These are phyloP conservation scores for Neotoxoptera formosana DNA, from an alignment of 1,140 invertebrate species.

Conservation along the genomic window DNA sequence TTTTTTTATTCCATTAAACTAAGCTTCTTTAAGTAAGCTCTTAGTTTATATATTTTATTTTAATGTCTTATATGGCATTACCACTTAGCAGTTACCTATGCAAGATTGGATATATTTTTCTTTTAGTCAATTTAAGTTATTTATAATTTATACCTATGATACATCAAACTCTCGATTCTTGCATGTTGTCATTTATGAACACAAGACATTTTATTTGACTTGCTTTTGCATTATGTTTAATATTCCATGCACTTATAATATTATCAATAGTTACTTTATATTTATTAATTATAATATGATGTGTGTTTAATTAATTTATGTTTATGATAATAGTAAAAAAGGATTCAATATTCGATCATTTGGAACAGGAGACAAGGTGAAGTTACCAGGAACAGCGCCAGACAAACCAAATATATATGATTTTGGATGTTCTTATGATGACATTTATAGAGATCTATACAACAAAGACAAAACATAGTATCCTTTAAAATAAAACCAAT, in stretches of 20 bases:
- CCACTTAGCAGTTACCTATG: not conserved
- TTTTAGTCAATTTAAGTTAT: not conserved
- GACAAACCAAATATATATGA: conserved; percentile 98
- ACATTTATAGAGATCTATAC: conserved; percentile 95
- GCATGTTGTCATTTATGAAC: too few relatives aligned
- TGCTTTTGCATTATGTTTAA: not conserved
- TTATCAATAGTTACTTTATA: not conserved
- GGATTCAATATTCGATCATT: conserved; percentile 96
- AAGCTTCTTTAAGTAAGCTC: too few relatives aligned
- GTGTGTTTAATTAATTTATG: not conserved
- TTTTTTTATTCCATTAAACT: not conserved
- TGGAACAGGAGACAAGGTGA: conserved; percentile 97
- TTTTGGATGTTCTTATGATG: conserved; percentile 95
- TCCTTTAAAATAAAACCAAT: conserved; percentile 65
- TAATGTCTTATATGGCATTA: too few relatives aligned
- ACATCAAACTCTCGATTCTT: too few relatives aligned
- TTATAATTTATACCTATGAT: too few relatives aligned
- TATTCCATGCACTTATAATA: not conserved
- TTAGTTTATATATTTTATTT: not conserved
- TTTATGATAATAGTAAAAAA: conserved; percentile 79
- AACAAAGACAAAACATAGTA: conserved; percentile 89
- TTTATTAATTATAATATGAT: not conserved
- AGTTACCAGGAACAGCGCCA: conserved; percentile 92
- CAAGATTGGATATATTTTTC: not conserved
- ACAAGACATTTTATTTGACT: not conserved